Base-by-base conservation (phyloP, 2,888 invertebrate species). In the Phaedon cochleariae region DNA sequence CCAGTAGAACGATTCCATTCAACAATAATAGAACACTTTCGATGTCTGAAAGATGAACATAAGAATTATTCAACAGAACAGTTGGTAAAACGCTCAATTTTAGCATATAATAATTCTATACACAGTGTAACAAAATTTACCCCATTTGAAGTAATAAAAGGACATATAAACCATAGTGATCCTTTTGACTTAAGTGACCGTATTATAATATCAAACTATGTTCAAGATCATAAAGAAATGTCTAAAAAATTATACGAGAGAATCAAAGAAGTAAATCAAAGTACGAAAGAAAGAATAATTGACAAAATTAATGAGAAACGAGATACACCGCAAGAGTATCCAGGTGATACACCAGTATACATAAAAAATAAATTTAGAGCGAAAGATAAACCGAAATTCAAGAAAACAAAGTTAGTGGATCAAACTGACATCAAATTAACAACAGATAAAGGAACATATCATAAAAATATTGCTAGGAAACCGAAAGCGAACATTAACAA, bases 101-200 rank as follows among this genome's bases (percentile, higher is more conserved):
- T 59, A 12, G 49, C 49, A 26, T 62, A 55, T 53, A 62, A 62
- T 17, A 54, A 54, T 21, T 62, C 55, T 1, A 54, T 55, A 1
- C 48, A 62, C 34, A 53, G 45, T 46, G 55, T 62, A 6, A 62
- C 48, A 1, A 45, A 62, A 62, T 62, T 22, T 15, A 62, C 55
- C 3, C 62, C 29, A 7, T 34, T 34, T 10, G 31, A 34, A 34
- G 31, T 34, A 5, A 10, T 34, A 5, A 34, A 34, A 34, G 31
- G 31, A 9, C 31, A 34, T 34, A 34, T 34, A 4, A 34, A 34
- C 9, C 6, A 34, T 10, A 5, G 6, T 10, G 10, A 34, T 9
- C 31, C 31, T 9, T 34, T 34, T 34, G 31, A 34, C 10, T 10
- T 5, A 5, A 34, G 9, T 10, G 31, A 34, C 31, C 6, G 10